Evolutionary conservation across 2,888 invertebrate genomes (phyloP).

Genomic region (Mechanitis mazaeus): DNA sequence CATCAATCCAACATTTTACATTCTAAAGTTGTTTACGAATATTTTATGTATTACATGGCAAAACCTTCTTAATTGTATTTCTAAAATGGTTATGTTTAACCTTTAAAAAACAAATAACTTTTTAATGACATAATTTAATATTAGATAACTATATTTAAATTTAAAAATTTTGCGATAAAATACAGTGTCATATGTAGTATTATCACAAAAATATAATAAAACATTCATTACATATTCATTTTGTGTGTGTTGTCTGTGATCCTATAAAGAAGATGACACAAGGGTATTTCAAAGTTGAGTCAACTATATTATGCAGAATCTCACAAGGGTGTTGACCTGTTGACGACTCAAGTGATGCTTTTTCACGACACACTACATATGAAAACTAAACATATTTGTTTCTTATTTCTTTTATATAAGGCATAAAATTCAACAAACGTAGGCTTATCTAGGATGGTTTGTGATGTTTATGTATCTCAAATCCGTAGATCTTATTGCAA

Average conservation of each 20-base stretch:
- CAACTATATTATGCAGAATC: conserved; percentile 2
- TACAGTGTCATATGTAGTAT: too few species aligned
- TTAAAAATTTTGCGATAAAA: too few species aligned
- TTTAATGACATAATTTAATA: too few species aligned
- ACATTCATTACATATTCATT: neutral
- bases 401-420: neutral
- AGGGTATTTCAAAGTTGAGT: neutral
- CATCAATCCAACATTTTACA: neutral
- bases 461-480: conserved; percentile 3
- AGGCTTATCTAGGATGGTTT: neutral
- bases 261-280: neutral
- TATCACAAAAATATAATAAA: too few species aligned
- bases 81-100: too few species aligned
- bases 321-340: conserved; percentile 1
- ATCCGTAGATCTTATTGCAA: conserved; percentile 2
- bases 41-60: neutral
- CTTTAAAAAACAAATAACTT: too few species aligned
- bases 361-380: neutral
- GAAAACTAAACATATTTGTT: neutral
- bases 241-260: neutral
- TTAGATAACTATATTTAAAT: too few species aligned
- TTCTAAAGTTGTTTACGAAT: neutral
- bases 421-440: neutral
- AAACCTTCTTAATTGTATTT: too few species aligned
- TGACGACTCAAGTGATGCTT: conserved; percentile 5